These are phyloP conservation scores for Brenthis ino DNA, from an alignment of 2,888 invertebrate species.

Conservation along the genomic window DNA sequence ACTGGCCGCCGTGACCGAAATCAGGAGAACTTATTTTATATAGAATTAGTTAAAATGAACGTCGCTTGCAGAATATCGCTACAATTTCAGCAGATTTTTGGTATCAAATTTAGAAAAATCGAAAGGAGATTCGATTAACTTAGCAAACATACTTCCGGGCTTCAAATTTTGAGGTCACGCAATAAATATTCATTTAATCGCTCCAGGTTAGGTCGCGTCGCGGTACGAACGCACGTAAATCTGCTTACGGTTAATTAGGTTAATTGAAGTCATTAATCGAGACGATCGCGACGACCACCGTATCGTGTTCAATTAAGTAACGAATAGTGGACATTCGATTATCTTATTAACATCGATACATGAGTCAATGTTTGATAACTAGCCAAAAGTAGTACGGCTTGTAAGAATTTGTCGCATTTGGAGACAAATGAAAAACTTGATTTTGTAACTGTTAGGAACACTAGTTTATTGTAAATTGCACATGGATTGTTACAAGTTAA, in stretches of 20 bases:
- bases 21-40: no score
- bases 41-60: no score
- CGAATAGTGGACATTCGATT: conserved; percentile 70
- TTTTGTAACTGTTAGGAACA: no score
- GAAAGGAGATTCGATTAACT: conserved; percentile 12
- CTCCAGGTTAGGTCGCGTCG: conserved; percentile 46
- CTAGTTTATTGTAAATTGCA: no score
- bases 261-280: conserved; percentile 77
- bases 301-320: conserved; percentile 81
- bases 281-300: conserved; percentile 65
- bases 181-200: conserved; percentile 51
- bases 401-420: no score
- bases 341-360: conserved; percentile 59
- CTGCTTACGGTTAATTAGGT: conserved; percentile 73
- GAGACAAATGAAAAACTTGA: no score
- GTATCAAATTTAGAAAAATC: no score
- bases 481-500: no score
- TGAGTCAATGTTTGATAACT: conserved; percentile 21
- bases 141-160: conserved; percentile 7
- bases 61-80: no score
- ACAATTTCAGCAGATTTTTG: no score
- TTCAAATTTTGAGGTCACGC: conserved; percentile 18
- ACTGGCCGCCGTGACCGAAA: no score
- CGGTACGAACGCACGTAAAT: conserved; percentile 60
- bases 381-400: conserved; percentile 6